Evolutionary conservation across 2,888 invertebrate species (phyloP), one percentile per base, ranked within the genome.

Genomic region (Sarcophaga subvicina): DNA sequence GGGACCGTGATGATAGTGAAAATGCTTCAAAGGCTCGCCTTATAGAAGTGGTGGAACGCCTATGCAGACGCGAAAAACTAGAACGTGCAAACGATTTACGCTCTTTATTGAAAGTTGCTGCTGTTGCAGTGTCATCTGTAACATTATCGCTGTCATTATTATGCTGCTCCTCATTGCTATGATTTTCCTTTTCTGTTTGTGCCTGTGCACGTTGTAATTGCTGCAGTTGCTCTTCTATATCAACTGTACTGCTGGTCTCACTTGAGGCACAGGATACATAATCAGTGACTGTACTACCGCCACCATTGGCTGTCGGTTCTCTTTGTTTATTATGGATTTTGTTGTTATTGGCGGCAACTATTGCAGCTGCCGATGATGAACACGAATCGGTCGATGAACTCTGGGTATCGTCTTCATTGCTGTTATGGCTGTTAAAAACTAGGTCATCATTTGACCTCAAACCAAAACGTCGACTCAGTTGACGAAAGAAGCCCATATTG

Each of bases 21-120:
- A 97, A 93, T 89, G 95, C 96, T 92, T 96, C 95, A 91, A 97
- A 96, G 69, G 96, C 96, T 85, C 95, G 95, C n/a, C 96, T 94
- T 80, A 97, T 94, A 64, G 96, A 96, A 49, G 96, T 96, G 2
- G 95, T 95, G 47, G 95, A 95, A 84, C 95, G 94, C 25, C 93
- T 95, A 94, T 88, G 94, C 90, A 94, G 89, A 37, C 92, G 92
- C 25, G 91, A 91, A 79, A 92, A 91, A 82, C 91, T 91, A 60
- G 93, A 90, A 71, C 92, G 93, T 72, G 89, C 88, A 49, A 88
- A 72, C 66, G 90, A 89, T 83, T 91, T 92, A 76, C 91, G 90
- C 37, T 90, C 90, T 60, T 86, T 85, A 62, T 60, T 78, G 64
- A 20, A 79, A 67, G 60, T 22, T 37, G 69, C 59, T 37, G 66